These are phyloP conservation scores for Scaptodrosophila lebanonensis DNA, from an alignment of 1,140 invertebrate genomes.

Conservation along the genomic window DNA sequence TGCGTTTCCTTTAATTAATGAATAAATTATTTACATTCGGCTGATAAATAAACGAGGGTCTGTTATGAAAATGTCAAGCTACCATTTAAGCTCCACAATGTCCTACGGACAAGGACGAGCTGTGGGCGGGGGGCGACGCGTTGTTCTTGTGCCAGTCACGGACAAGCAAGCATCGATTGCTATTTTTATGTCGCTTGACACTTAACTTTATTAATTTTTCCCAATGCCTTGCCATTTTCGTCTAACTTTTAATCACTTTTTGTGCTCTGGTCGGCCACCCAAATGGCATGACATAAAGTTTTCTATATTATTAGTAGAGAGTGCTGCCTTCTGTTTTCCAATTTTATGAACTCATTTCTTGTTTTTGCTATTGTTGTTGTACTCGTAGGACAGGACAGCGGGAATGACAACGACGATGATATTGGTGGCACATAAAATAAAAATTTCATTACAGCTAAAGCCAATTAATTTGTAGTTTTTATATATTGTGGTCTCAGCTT, in stretches of 20 bases:
- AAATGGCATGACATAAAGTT: slow-evolving; percentile 23
- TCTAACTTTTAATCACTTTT: slow-evolving; percentile 41
- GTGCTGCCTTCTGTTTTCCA: slow-evolving; percentile 9
- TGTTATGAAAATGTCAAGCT: not conserved
- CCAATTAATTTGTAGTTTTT: slow-evolving; percentile 26
- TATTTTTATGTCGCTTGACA: slow-evolving; percentile 42
- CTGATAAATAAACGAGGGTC: slow-evolving; percentile 33
- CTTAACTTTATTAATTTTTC: slow-evolving; percentile 53
- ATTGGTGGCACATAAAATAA: slow-evolving; percentile 33
- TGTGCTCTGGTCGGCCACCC: too few species aligned
- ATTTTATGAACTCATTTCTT: slow-evolving; percentile 33
- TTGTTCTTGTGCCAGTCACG: too few species aligned
- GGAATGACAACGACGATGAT: too few species aligned
- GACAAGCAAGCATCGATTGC: slow-evolving; percentile 24
- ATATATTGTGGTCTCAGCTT: not conserved
- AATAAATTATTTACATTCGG: slow-evolving; percentile 42
- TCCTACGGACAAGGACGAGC: too few species aligned
- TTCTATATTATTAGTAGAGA: slow-evolving; percentile 2
- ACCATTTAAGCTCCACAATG: slow-evolving; percentile 20
- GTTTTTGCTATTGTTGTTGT: too few species aligned
- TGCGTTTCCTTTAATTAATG: slow-evolving; percentile 34
- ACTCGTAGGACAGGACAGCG: too few species aligned
- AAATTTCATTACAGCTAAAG: slow-evolving; percentile 24
- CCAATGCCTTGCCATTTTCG: slow-evolving; percentile 19
- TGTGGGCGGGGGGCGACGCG: too few species aligned